phyloP scores from a whole-genome alignment of 1,140 invertebrate genomes.

The Tetramorium simillimum region DNA sequence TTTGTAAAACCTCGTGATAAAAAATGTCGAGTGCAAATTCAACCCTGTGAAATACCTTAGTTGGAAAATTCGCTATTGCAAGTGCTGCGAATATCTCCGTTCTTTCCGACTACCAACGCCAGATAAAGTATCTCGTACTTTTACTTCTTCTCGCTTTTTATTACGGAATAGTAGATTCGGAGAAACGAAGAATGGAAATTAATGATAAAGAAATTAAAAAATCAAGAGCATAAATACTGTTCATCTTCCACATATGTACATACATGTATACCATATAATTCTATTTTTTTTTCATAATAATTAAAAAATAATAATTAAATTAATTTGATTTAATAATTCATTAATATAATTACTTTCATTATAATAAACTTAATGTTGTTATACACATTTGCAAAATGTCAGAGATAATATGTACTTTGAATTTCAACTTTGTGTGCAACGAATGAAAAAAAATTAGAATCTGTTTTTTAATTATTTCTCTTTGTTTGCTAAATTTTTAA shows the following conservation, averaged over 20 bases:
- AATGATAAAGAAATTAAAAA: constrained; percentile 38
- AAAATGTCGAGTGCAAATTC: constrained; percentile 38
- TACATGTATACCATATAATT: not conserved
- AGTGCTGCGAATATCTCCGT: constrained; percentile 37
- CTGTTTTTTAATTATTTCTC: not conserved
- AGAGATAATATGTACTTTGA: not conserved
- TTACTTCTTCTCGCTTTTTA: constrained; percentile 34
- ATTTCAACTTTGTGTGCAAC: not conserved
- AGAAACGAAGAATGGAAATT: not conserved
- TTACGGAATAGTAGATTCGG: constrained; percentile 25
- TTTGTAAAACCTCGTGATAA: constrained; percentile 32
- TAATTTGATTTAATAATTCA: not conserved
- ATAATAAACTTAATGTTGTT: not conserved
- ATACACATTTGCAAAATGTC: not conserved
- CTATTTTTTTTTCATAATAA: not conserved
- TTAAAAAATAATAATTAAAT: constrained; percentile 8
- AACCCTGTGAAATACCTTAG: constrained; percentile 27
- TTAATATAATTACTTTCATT: not conserved
- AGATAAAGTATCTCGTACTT: constrained; percentile 42
- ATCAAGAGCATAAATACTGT: constrained; percentile 13
- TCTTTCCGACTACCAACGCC: not conserved
- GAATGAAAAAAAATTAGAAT: not conserved
- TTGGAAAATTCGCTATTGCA: constrained; percentile 45
- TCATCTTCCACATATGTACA: not conserved
- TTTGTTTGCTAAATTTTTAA: constrained; percentile 4